Conservation (phyloP, 2,113 vertebrate genomes). For the Spheniscus mendiculus region DNA sequence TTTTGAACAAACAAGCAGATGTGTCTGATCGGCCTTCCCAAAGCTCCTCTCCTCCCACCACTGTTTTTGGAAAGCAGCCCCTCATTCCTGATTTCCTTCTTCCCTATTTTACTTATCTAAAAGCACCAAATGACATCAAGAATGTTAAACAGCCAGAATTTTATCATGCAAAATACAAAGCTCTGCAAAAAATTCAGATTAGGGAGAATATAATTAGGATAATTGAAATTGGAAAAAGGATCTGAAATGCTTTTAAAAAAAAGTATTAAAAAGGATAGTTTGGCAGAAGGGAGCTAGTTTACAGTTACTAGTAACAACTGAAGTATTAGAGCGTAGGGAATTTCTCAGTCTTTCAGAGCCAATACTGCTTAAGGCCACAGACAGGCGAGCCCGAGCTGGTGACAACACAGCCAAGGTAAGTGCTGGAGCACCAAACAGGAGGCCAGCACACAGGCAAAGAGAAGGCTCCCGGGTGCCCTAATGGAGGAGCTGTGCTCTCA, state of each 20-base stretch:
- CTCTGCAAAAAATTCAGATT: not conserved
- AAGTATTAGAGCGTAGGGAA: not conserved
- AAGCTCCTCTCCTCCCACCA: not conserved
- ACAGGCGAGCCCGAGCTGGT: not conserved
- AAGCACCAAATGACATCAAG: not conserved
- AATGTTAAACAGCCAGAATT: not conserved
- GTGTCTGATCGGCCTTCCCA: not conserved
- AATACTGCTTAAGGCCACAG: not conserved
- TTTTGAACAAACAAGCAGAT: constrained; percentile 33
- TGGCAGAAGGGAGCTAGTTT: not conserved
- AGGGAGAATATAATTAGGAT: not conserved
- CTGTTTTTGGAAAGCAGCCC: not conserved
- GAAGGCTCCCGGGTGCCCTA: not conserved
- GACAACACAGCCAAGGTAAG: not conserved
- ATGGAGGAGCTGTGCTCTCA: not conserved
- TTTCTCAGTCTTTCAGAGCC: not conserved
- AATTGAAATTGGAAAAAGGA: not conserved
- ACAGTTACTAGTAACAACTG: not conserved
- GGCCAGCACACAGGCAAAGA: not conserved
- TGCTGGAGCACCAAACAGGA: not conserved
- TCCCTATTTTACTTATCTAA: not conserved
- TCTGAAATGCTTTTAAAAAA: not conserved
- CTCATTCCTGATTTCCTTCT: not conserved
- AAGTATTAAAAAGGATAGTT: not conserved
- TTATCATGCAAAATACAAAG: not conserved